Evolutionary conservation across 1,140 invertebrate species (phyloP).

Genomic region (Caenorhabditis brenneri): DNA sequence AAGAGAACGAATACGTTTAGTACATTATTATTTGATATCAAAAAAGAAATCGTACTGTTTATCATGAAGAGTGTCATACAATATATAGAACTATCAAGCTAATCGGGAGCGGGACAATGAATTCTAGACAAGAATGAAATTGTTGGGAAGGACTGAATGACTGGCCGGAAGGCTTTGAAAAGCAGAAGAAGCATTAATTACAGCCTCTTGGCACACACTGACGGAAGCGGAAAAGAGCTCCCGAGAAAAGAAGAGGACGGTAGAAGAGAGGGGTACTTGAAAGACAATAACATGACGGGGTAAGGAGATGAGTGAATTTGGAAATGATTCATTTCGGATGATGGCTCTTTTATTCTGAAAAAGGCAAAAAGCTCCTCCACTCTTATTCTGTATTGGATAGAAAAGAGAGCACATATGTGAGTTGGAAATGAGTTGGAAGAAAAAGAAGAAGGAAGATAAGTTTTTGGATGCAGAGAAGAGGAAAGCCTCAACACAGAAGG

Average conservation of each 20-base stretch:
- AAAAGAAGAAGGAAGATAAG: too few species aligned
- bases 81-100: not conserved
- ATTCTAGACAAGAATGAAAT: not conserved
- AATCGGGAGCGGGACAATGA: not conserved
- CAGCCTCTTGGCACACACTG: slow-evolving; percentile 10
- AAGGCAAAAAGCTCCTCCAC: not conserved
- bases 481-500: not conserved
- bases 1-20: too few species aligned
- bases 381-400: not conserved
- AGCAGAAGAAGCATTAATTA: slow-evolving; percentile 6
- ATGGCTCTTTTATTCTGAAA: not conserved
- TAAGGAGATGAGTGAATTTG: not conserved
- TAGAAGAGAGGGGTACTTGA: slow-evolving; percentile 19
- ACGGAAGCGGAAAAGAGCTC: slow-evolving; percentile 28
- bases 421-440: slow-evolving; percentile 30
- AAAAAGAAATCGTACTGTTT: not conserved
- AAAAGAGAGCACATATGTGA: slow-evolving; percentile 34
- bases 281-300: slow-evolving; percentile 14
- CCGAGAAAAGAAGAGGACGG: not conserved
- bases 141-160: not conserved
- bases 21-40: not conserved
- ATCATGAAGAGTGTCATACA: not conserved
- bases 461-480: not conserved
- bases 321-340: slow-evolving; percentile 15
- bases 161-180: not conserved